Evolutionary conservation across 2,797 vertebrate species (phyloP), one percentile per base, ranked within the genome.

Genomic region (Arnoldichthys spilopterus): DNA sequence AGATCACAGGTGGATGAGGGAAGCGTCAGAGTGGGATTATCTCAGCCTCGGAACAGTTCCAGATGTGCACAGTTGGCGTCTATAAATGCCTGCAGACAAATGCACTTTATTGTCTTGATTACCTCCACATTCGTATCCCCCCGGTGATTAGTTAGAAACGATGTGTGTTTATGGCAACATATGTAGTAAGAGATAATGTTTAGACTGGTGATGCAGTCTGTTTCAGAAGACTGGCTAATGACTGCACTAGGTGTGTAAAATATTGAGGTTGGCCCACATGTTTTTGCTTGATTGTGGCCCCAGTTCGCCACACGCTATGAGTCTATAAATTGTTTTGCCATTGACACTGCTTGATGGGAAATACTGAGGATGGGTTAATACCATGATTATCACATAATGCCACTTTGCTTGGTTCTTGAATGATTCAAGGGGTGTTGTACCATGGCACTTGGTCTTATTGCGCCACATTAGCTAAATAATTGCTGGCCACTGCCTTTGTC

Each of bases 111-210:
- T 81, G 79, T 86, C 73, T 73, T 76, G 81, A 90, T 85, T 82
- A 85, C 70, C 83, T 72, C 77, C 87, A 87, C 69, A 87, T 86
- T 84, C 85, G 84, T 85, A 81, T 82, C 83, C 73, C 20, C 63
- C 20, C 63, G 79, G 68, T 84, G 84, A 86, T 89, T 87, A 82
- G 79, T 76, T 87, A 80, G 84, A 87, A 86, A 86, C 84, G 59
- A 83, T 79, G 77, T 54, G 53, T 89, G 85, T 90, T 88, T 87
- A 89, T 81, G 80, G 82, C 83, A 86, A 87, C 82, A 84, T 73
- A 43, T 62, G 72, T 76, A 81, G 80, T 69, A 77, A 79, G 74
- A 79, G 40, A 59, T 69, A 79, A 84, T 70, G 70, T 79, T 85
- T 84, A 74, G 58, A 61, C 76, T 82, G 70, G 78, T 80, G 81